Conservation (phyloP, 2,113 vertebrate genomes). For the Phyllostomus hastatus region DNA sequence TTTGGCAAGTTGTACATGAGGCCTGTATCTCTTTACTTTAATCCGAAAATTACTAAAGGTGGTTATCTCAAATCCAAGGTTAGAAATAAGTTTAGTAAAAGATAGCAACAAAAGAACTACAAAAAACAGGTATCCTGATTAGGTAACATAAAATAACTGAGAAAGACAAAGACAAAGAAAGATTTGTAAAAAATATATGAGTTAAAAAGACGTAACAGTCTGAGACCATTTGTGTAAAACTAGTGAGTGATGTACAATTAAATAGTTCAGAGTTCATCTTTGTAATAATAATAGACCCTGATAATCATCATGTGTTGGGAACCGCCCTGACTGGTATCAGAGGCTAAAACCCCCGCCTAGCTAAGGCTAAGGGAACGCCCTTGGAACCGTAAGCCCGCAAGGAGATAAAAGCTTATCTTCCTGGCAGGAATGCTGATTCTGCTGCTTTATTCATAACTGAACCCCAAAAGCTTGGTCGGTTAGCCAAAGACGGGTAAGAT, state of each 20-base stretch:
- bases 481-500: too few relatives aligned
- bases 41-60: not conserved
- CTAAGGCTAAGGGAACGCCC: too few relatives aligned
- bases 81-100: not conserved
- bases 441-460: too few relatives aligned
- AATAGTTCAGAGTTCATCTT: not conserved
- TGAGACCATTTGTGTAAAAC: not conserved
- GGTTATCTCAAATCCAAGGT: not conserved
- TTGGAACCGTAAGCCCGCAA: too few relatives aligned
- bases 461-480: too few relatives aligned
- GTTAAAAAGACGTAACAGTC: not conserved
- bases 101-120: not conserved
- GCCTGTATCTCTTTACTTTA: not conserved
- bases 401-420: too few relatives aligned
- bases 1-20: not conserved
- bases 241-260: not conserved
- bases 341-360: too few relatives aligned
- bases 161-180: not conserved
- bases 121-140: not conserved
- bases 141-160: not conserved
- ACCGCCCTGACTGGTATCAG: too few relatives aligned
- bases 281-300: not conserved
- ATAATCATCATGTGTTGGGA: not conserved
- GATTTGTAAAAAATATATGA: not conserved
- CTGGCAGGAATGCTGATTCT: too few relatives aligned